Conservation (phyloP, 1,140 invertebrate genomes). For the Anastrepha ludens region DNA sequence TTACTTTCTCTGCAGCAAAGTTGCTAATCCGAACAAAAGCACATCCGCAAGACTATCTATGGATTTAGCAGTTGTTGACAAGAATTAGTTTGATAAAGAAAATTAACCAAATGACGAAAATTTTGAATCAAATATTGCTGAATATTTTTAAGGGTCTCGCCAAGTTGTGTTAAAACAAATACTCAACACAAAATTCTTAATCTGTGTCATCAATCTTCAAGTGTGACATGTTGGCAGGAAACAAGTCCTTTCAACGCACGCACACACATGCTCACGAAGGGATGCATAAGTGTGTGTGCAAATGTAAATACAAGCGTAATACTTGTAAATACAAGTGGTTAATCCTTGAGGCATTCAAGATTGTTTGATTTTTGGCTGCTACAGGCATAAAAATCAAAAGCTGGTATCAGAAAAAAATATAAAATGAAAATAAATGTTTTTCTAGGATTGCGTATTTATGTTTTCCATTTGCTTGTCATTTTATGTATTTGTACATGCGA, state of each 20-base stretch:
- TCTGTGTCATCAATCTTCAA: slow-evolving; percentile 38
- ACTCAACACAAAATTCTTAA: neutral
- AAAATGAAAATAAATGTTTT: neutral
- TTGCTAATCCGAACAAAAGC: neutral
- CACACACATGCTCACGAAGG: neutral
- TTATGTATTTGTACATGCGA: neutral
- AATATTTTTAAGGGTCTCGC: neutral
- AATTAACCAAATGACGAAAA: neutral
- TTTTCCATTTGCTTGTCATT: neutral
- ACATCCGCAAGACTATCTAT: neutral
- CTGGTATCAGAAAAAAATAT: neutral
- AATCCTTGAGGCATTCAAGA: neutral
- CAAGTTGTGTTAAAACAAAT: neutral
- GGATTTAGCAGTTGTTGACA: neutral
- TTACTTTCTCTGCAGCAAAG: neutral
- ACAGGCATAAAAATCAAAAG: neutral
- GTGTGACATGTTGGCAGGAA: neutral
- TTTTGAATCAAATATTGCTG: neutral
- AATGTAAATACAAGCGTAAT: too few relatives aligned
- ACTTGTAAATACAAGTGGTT: slow-evolving; percentile 23
- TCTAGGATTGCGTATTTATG: too few relatives aligned
- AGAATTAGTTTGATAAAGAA: neutral
- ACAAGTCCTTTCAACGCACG: neutral
- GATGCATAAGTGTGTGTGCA: too few relatives aligned
- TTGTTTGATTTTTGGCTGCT: neutral